These are phyloP conservation scores for Mesocricetus auratus DNA, from an alignment of 2,113 vertebrate genomes.

Conservation along the genomic window DNA sequence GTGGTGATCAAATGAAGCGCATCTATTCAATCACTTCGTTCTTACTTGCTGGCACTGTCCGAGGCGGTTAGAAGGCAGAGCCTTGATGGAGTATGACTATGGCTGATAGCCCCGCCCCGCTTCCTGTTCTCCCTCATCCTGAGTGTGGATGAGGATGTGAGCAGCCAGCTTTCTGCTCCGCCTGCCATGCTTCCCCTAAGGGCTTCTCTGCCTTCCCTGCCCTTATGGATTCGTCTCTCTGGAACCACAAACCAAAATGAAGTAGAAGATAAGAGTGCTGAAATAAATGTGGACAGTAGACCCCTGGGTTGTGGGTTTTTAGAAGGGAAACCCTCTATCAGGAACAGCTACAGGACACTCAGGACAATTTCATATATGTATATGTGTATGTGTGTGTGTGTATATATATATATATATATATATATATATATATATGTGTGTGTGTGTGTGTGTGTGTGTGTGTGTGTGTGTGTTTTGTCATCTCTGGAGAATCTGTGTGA, in stretches of 20 bases:
- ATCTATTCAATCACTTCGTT: background rate
- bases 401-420: too few relatives aligned
- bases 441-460: too few relatives aligned
- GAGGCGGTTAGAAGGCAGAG: background rate
- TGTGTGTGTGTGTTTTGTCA: too few relatives aligned
- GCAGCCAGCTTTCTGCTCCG: background rate
- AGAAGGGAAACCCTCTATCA: background rate
- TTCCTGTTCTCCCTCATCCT: background rate
- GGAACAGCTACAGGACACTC: background rate
- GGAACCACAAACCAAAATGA: background rate
- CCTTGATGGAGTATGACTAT: background rate
- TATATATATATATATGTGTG: too few relatives aligned
- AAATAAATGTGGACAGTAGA: background rate
- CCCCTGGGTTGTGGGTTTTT: background rate
- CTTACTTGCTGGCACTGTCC: background rate
- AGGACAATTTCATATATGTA: background rate
- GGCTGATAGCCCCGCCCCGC: background rate
- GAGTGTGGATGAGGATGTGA: background rate
- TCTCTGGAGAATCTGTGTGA: background rate
- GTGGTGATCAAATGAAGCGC: background rate
- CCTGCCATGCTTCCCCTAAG: too few relatives aligned
- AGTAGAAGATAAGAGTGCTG: background rate
- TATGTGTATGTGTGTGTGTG: too few relatives aligned
- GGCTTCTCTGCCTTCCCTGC: background rate
- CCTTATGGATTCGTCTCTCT: background rate